A percentile compares a stretch with the other conserved stretches of the same genome.
Evolutionary conservation across 35 echinoderm and acorn worm species (phyloP).

Genomic region (Heliocidaris tuberculata): DNA sequence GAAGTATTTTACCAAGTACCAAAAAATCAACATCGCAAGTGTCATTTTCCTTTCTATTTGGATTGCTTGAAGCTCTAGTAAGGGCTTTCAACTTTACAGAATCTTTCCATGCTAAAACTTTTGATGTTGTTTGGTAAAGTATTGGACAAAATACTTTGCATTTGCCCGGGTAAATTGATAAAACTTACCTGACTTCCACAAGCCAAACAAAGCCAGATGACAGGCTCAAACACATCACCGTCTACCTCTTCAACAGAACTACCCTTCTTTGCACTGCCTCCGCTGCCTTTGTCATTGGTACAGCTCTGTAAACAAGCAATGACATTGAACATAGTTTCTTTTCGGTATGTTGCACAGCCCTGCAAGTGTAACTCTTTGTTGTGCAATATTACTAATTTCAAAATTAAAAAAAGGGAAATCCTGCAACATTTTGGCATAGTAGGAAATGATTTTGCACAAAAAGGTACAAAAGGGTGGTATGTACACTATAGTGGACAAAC

Average conservation of each 20-base stretch:
- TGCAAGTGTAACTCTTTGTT: neutral
- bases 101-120: too few relatives aligned
- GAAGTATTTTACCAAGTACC: too few relatives aligned
- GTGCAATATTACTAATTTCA: neutral
- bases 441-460: neutral
- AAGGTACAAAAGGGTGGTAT: too few relatives aligned
- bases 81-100: too few relatives aligned
- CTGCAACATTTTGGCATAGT: neutral
- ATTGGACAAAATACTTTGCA: neutral
- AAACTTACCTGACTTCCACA: conserved; percentile 68
- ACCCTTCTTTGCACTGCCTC: neutral
- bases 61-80: too few relatives aligned
- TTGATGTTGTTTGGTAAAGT: neutral
- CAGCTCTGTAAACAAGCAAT: neutral
- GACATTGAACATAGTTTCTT: neutral
- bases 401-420: neutral
- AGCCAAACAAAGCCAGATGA: conserved; percentile 59
- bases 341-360: neutral
- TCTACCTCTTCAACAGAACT: conserved; percentile 13
- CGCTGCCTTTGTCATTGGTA: conserved; percentile 1
- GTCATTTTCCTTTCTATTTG: too few relatives aligned
- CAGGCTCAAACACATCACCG: conserved; percentile 18
- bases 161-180: neutral
- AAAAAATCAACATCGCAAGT: too few relatives aligned
- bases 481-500: too few relatives aligned